Base-by-base conservation (phyloP, 2,888 invertebrate species). In the Nomada lathburiana region DNA sequence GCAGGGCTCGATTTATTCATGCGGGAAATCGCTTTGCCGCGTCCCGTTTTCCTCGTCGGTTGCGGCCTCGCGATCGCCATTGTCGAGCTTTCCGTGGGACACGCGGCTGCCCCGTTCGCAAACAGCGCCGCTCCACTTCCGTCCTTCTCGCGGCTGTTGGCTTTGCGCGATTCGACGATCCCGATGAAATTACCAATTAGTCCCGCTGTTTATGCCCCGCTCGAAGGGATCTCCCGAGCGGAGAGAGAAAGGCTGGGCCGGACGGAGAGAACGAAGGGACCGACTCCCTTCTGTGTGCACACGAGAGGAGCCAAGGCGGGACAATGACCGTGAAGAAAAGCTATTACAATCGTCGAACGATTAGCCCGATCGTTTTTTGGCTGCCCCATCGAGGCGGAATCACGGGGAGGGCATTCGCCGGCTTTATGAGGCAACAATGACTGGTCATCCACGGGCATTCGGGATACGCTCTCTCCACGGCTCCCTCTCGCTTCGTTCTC, bases 1-100 rank as follows among this genome's bases (percentile, higher is more conserved):
- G 93, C 93, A 92, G 93, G 92, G 90, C 89, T 87, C 88, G 88
- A 89, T 88, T 91, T 91, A 92, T 89, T 92, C 92, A 92, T 90
- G 92, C 93, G 90, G 89, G 89, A 93, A 93, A 93, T 93, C 93
- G 92, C 87, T 91, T 90, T 90, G 82, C 53, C n/a, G 36, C 47
- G 11, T 55, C 44, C 26, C n/a, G n/a, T 59, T 20, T n/a, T 18
- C 53, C 53, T 42, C 20, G 23, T 11, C 47, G 11, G 18, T 7
- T 16, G 59, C 42, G 36, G 47, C 55, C 67, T 75, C 78, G 63
- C 77, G 50, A 57, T 64, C 44, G 42, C 44, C 79, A 76, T 79
- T 78, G 76, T 76, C 23, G 20, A 47, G 26, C 47, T 36, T 29
- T 23, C 47, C 50, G 2, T 18, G 16, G 23, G 16, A 83, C 77